phyloP scores from a whole-genome alignment of 2,888 invertebrate species.

The Erebia palarica region DNA sequence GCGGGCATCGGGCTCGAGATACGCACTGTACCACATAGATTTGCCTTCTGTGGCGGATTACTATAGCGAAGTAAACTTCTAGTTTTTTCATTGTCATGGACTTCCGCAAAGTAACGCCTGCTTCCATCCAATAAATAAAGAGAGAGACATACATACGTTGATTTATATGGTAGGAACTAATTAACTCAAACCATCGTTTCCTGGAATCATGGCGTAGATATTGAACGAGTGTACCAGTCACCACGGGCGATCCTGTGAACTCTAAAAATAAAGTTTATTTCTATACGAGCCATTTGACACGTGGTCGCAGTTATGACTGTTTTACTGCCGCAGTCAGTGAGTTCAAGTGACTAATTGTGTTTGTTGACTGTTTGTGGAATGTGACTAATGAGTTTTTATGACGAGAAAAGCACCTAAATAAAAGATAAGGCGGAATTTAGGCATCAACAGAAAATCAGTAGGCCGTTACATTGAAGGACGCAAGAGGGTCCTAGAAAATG shows the following conservation, averaged over 20 bases:
- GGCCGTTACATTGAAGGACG: too few relatives aligned
- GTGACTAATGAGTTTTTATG: slow-evolving; percentile 16
- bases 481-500: too few relatives aligned
- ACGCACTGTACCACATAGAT: too few relatives aligned
- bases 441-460: too few relatives aligned
- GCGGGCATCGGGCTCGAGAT: too few relatives aligned
- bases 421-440: background rate
- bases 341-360: slow-evolving; percentile 14
- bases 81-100: too few relatives aligned
- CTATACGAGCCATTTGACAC: slow-evolving; percentile 22
- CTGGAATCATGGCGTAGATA: background rate
- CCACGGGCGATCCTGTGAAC: slow-evolving; percentile 3
- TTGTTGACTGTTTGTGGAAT: slow-evolving; percentile 10
- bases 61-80: too few relatives aligned
- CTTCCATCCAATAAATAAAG: too few relatives aligned
- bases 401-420: slow-evolving; percentile 5
- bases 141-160: too few relatives aligned
- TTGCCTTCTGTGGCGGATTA: too few relatives aligned
- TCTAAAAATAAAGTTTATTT: slow-evolving; percentile 30
- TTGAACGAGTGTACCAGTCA: background rate
- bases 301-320: slow-evolving; percentile 25
- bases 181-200: slow-evolving; percentile 3
- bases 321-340: slow-evolving; percentile 19
- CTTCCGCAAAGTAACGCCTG: too few relatives aligned
- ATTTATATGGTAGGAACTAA: too few relatives aligned